Percentiles rank a stretch among this genome's conserved stretches.
Evolutionary conservation across 2,888 invertebrate genomes (phyloP).

Genomic region (Digitonthophagus gazella): DNA sequence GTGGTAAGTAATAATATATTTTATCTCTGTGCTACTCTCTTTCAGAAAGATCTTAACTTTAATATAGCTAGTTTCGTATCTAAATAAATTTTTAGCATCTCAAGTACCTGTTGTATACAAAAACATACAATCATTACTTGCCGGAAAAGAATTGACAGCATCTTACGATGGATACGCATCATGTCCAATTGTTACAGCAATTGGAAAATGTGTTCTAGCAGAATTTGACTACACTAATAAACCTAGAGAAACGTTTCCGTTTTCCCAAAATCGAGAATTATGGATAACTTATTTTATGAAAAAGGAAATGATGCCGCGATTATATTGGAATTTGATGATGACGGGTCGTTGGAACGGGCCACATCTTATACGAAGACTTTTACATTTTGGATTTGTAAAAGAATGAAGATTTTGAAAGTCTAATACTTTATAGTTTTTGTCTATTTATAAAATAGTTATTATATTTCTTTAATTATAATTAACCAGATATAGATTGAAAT

Average conservation of each 20-base stretch:
- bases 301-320: conserved; percentile 77
- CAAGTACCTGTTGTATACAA: conserved; percentile 76
- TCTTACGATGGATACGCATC: conserved; percentile 93
- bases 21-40: too few relatives aligned
- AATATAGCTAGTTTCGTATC: too few relatives aligned
- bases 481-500: background rate
- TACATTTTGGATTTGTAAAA: conserved; percentile 38
- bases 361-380: conserved; percentile 58
- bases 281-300: conserved; percentile 77
- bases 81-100: too few relatives aligned
- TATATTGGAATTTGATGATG: conserved; percentile 91
- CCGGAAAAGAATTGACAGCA: conserved; percentile 52
- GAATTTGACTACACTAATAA: conserved; percentile 88
- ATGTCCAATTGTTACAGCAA: conserved; percentile 90
- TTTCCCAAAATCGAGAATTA: conserved; percentile 73
- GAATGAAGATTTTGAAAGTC: background rate
- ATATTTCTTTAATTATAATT: conserved; percentile 1
- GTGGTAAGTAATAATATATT: too few relatives aligned
- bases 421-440: background rate
- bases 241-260: conserved; percentile 88
- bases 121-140: conserved; percentile 70
- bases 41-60: too few relatives aligned
- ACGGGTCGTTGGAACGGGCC: conserved; percentile 84
- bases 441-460: too few relatives aligned
- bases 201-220: conserved; percentile 79